Percentiles rank a stretch among this genome's conserved stretches.
Conservation (phyloP, 2,113 vertebrate species). For the Geothlypis trichas region DNA sequence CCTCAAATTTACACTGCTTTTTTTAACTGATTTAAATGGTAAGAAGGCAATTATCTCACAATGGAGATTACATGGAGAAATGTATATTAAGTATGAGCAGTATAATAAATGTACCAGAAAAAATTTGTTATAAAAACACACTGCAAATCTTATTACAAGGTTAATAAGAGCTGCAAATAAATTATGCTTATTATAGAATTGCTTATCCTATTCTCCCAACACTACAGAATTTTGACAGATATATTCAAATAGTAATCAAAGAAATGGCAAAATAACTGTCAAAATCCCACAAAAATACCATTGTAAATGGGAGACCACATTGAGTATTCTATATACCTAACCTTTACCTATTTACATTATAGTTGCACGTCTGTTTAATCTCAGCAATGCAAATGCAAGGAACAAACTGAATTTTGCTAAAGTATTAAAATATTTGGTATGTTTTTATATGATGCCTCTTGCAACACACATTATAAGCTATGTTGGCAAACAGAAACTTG, state of each 20-base stretch:
- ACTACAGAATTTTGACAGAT: background rate
- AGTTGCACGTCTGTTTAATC: background rate
- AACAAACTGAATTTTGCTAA: background rate
- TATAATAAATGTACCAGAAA: background rate
- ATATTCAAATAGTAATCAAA: background rate
- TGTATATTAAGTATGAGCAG: background rate
- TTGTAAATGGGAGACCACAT: background rate
- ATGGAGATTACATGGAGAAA: background rate
- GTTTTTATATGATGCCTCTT: background rate
- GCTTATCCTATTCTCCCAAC: background rate
- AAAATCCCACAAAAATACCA: background rate
- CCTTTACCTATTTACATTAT: background rate
- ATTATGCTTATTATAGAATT: background rate
- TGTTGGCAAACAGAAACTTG: background rate
- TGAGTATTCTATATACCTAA: background rate
- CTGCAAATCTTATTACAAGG: background rate
- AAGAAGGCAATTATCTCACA: background rate
- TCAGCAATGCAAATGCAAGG: background rate
- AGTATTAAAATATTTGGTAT: background rate
- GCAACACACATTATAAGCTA: background rate
- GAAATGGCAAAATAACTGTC: background rate
- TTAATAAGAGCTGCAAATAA: background rate
- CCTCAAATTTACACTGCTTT: background rate
- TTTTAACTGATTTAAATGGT: background rate
- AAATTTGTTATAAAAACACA: background rate